Base-by-base conservation (phyloP, 1,140 invertebrate genomes). In the Ganaspis sp. region DNA sequence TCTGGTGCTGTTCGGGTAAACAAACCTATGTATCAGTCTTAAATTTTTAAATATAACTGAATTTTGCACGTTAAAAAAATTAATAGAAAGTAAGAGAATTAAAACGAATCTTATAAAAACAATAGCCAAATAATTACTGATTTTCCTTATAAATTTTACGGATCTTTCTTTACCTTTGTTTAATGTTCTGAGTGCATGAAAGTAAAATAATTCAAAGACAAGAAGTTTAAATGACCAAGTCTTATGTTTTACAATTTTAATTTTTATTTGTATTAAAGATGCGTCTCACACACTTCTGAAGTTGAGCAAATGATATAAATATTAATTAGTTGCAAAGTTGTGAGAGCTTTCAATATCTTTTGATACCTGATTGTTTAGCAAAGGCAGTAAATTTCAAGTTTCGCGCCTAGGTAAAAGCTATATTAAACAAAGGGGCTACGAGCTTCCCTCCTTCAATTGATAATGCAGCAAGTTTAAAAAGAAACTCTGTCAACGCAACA, bases 391-490 rank as follows among this genome's bases (percentile, higher is more conserved):
- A 86, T 76, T 49, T 84, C 73, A 84, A 83, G 82, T 89, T 89
- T 87, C 86, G 84, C 86, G 85, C 82, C 75, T 89, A 90, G 88
- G 86, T 84, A 79, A 90, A 84, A 83, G 73, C 86, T 73, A 81
- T 84, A 72, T 73, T 85, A 85, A 86, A 71, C 81, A 86, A 87
- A 86, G 86, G 84, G 84, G 71, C 80, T 72, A 54, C 84, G 72
- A 80, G 84, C 84, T 84, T 85, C 75, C 81, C 87, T 58, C 81
- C 86, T 53, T 81, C 83, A 78, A 79, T 87, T 85, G 86, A 90
- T 78, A 88, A 87, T 83, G 83, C 85, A 75, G 87, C 80, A 73
- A 82, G 78, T 80, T 83, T 86, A 79, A 88, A 86, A 81, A 83
- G 88, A 76, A 85, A 74, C 53, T 38, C 69, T 12, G 78, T 84